Percentiles rank a stretch among this genome's conserved stretches.
Evolutionary conservation across 2,113 vertebrate genomes (phyloP).

Genomic region (Larimichthys crocea): DNA sequence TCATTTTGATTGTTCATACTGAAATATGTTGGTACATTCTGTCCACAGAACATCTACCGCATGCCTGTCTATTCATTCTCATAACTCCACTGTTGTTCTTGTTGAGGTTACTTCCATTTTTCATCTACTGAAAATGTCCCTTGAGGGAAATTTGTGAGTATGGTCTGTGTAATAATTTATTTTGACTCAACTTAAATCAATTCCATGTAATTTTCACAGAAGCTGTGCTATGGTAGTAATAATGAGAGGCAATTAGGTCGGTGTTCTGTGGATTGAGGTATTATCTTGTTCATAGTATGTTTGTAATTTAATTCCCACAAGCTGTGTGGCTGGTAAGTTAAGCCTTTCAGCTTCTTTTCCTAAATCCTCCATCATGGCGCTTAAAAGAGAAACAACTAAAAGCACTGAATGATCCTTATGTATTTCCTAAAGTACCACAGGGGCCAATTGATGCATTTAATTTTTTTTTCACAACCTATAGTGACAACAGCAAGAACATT

Average conservation of each 20-base stretch:
- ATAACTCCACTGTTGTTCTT: background rate
- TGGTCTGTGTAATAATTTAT: background rate
- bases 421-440: background rate
- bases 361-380: background rate
- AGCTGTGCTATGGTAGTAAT: background rate
- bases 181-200: background rate
- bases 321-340: background rate
- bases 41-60: background rate
- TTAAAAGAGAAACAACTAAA: background rate
- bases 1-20: background rate
- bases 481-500: background rate
- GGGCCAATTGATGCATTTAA: background rate
- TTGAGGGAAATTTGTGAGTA: background rate
- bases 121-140: background rate
- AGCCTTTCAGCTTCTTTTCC: background rate
- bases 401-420: background rate
- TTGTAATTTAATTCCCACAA: slow-evolving; percentile 15
- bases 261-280: background rate
- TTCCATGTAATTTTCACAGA: background rate
- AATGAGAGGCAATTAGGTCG: background rate
- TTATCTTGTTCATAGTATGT: background rate
- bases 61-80: background rate
- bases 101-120: background rate
- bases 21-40: background rate
- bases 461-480: background rate